These are phyloP conservation scores for Lepeophtheirus salmonis DNA, from an alignment of 1,140 invertebrate genomes.

Conservation along the genomic window DNA sequence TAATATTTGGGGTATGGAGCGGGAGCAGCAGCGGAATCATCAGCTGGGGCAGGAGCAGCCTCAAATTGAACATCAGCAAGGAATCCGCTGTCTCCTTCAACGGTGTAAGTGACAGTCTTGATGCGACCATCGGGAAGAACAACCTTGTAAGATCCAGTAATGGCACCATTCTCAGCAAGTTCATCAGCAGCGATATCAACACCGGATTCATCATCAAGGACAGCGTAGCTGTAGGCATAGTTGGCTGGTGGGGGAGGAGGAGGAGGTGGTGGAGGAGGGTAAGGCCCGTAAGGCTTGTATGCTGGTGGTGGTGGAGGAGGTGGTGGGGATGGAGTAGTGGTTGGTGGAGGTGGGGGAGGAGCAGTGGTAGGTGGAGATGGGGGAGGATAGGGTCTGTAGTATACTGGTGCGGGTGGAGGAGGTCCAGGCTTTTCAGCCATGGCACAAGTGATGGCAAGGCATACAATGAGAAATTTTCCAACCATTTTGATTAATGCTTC, in stretches of 20 bases:
- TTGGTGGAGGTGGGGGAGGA: neutral
- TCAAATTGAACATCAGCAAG: neutral
- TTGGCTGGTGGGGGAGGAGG: too few relatives aligned
- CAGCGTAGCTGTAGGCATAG: too few relatives aligned
- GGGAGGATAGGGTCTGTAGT: neutral
- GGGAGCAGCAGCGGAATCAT: too few relatives aligned
- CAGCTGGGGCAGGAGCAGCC: neutral
- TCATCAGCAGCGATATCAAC: neutral
- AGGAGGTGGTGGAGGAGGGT: neutral
- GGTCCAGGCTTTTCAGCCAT: neutral
- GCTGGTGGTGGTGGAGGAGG: neutral
- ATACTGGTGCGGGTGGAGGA: too few relatives aligned
- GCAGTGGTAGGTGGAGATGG: neutral
- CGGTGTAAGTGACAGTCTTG: conserved; percentile 7
- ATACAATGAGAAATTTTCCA: neutral
- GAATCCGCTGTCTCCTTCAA: conserved; percentile 1
- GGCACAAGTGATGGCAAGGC: neutral
- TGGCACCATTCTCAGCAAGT: neutral
- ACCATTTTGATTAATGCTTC: neutral
- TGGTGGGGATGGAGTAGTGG: neutral
- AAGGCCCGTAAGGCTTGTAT: neutral
- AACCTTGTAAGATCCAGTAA: neutral
- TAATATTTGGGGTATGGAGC: neutral
- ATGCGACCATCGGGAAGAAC: neutral
- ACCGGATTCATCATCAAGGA: neutral